Base-by-base conservation (phyloP, 2,888 invertebrate species). In the Apamea anceps region DNA sequence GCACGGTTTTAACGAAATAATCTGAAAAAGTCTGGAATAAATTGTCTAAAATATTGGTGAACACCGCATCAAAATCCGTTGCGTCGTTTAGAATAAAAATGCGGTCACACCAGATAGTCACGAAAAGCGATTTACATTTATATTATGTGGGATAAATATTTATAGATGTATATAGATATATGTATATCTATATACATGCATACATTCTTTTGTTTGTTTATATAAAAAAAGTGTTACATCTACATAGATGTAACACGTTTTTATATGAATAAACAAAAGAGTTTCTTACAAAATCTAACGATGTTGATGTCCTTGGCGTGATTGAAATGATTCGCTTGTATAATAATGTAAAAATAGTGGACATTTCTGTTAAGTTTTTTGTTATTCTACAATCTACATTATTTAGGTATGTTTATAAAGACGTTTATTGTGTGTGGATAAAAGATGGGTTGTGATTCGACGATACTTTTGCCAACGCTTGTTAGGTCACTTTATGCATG, bases 221-320 rank as follows among this genome's bases (percentile, higher is more conserved):
- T 32, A 32, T 32, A 32, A 32, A 32, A 32, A 32, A 32, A 32
- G 32, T 32, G 32, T 32, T 32, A 32, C 32, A 32, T 45, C 8
- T 45, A 48, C 48, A 48, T 37, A 37, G 68, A 83, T 73, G 65
- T 65, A 73, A 70, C 48, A 63, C 10, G 28, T 67, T 66, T 60
- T 82, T 72, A 15, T 25, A 32, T 25, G 42, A 10, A 54, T 45
- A 65, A 57, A 48, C 21, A 48, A 32, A 32, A 54, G 18, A 45
- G 21, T 60, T 60, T 82, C 28, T 32, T 75, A 81, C 13, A 25
- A 8, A 54, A 72, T 76, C 25, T 57, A 25, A 72, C 15, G 48
- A 72, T 76, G 28, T 54, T 66, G 12, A 67, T 66, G 42, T 51
- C 51, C 60, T n/a, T 71, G 45, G 25, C 8, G 6, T 1, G n/a